Evolutionary conservation across 2,888 invertebrate genomes (phyloP), one percentile per base, ranked within the genome.

Genomic region (Pseudolycoriella hygida): DNA sequence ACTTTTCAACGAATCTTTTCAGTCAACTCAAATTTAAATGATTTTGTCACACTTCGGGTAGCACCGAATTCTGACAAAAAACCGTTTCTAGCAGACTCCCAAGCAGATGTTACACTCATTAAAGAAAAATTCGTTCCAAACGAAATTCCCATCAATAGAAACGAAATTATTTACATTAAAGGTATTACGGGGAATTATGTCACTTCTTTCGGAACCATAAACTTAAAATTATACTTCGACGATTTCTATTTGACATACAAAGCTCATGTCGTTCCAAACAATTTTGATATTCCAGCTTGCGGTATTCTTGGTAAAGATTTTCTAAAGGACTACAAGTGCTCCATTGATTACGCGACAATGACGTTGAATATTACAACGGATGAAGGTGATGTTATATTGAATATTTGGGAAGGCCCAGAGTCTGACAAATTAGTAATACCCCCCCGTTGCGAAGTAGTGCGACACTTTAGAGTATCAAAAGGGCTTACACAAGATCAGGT

Each of bases 261-360:
- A 19, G 10, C 20, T 5, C 30, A 42, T 25, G 14, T 42, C 11
- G 42, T 42, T 2, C 2, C 2, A 5, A 31, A 42, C 17, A 6
- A 8, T 30, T 25, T 42, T 11, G n/a, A 17, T n/a, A 42, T 42
- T 3, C 42, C 42, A 3, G 30, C 42, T 3, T 12, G 30, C 17
- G 42, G 42, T 15, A 42, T 42, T 3, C 2, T 42, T 4, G 42
- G 42, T 5, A 42, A 42, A 25, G 42, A 42, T 14, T 42, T 30
- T 19, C n/a, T 42, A 3, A 42, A 42, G 17, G 5, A n/a, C 14
- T 4, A 42, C 17, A 20, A 30, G 30, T 42, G 42, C 12, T 5
- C n/a, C 4, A 4, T 42, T 10, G 12, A 42, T n/a, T 42, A 42
- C 15, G 42, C 11, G 10, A 2, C 10, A 15, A 30, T 25, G 30